Percentiles rank a stretch among this genome's conserved stretches.
These are phyloP conservation scores for Apis dorsata DNA, from an alignment of 1,140 invertebrate genomes.

Conservation along the genomic window DNA sequence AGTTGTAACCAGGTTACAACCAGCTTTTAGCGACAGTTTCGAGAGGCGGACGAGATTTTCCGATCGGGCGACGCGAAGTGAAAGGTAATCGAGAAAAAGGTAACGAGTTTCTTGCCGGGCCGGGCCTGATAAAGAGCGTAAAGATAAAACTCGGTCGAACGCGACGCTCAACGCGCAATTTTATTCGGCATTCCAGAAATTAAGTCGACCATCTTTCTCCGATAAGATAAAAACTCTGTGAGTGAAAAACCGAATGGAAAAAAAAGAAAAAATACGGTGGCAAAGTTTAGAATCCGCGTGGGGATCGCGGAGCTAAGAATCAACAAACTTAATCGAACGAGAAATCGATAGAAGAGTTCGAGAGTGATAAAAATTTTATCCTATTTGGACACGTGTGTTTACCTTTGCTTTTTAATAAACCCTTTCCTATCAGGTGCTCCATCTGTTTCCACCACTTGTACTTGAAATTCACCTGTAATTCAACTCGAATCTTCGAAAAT, in stretches of 20 bases:
- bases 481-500: too few relatives aligned
- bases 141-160: conserved; percentile 33
- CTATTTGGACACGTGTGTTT: too few relatives aligned
- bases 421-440: too few relatives aligned
- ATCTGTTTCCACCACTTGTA: too few relatives aligned
- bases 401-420: too few relatives aligned
- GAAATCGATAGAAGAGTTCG: not conserved
- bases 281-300: not conserved
- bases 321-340: not conserved
- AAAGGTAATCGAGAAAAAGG: conserved; percentile 47
- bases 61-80: conserved; percentile 39
- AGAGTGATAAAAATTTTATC: not conserved
- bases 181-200: not conserved
- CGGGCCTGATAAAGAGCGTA: conserved; percentile 20
- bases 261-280: not conserved
- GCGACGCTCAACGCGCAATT: conserved; percentile 32
- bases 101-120: conserved; percentile 26
- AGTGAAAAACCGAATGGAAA: not conserved
- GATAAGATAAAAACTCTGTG: conserved; percentile 16
- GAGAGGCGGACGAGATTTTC: conserved; percentile 35
- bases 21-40: conserved; percentile 43
- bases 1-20: conserved; percentile 29
- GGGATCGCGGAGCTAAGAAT: not conserved
- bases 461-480: too few relatives aligned
- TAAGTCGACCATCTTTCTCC: not conserved